These are phyloP conservation scores for Galaxias olidus DNA, from an alignment of 2,797 vertebrate species.

Conservation along the genomic window DNA sequence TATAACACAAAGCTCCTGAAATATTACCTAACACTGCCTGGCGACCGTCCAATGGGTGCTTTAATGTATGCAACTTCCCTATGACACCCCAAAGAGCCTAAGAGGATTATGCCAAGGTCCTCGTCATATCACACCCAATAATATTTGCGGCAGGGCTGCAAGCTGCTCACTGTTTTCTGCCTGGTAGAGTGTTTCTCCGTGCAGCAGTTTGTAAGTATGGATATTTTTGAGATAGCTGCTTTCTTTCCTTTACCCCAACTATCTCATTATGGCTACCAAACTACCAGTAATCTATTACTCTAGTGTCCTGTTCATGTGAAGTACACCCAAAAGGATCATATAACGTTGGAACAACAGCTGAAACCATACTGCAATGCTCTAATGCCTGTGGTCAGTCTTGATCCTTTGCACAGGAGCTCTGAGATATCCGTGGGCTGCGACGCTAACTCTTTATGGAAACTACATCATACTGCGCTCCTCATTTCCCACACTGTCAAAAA, in stretches of 20 bases:
- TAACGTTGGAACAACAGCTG: slow-evolving; percentile 20
- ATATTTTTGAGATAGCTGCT: slow-evolving; percentile 36
- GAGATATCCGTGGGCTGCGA: slow-evolving; percentile 21
- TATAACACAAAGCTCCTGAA: neutral
- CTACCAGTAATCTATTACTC: no score
- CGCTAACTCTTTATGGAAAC: slow-evolving; percentile 5
- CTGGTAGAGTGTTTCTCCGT: slow-evolving; percentile 56
- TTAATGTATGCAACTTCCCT: slow-evolving; percentile 42
- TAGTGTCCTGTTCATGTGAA: no score
- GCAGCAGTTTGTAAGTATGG: slow-evolving; percentile 37
- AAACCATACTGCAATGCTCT: neutral
- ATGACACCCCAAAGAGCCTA: slow-evolving; percentile 55
- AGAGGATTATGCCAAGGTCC: slow-evolving; percentile 63
- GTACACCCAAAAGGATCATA: no score
- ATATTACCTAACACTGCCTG: slow-evolving; percentile 15
- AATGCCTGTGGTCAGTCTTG: slow-evolving; percentile 20
- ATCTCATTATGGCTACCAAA: slow-evolving; percentile 29
- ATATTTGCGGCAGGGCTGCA: slow-evolving; percentile 66
- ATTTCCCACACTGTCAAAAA: slow-evolving; percentile 34
- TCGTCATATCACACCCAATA: slow-evolving; percentile 58
- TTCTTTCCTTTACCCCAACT: slow-evolving; percentile 54
- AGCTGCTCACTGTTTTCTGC: slow-evolving; percentile 66
- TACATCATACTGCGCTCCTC: slow-evolving; percentile 27
- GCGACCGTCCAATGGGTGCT: slow-evolving; percentile 45
- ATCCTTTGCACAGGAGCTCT: slow-evolving; percentile 20